Evolutionary conservation across 2,888 invertebrate genomes (phyloP).

Genomic region (Drosophila nr. perissopoda): DNA sequence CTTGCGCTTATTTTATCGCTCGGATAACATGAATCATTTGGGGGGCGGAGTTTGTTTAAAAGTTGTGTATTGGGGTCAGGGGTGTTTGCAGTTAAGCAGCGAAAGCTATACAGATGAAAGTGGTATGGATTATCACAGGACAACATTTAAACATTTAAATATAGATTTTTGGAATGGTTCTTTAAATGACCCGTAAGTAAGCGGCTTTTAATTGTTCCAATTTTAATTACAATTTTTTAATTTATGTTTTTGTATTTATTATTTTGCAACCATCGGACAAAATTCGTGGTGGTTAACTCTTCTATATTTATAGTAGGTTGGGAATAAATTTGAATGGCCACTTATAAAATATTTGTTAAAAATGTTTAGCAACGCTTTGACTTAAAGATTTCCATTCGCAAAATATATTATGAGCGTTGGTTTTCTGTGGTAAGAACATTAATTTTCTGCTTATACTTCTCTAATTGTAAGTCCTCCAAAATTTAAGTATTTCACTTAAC

Average conservation of each 20-base stretch:
- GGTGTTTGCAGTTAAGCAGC: slow-evolving; percentile 33
- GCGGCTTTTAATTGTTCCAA: background rate
- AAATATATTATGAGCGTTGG: background rate
- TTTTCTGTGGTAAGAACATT: background rate
- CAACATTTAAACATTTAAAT: background rate
- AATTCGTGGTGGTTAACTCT: background rate
- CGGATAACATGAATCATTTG: slow-evolving; percentile 31
- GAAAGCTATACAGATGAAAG: slow-evolving; percentile 37
- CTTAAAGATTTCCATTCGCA: background rate
- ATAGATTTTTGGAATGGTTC: background rate
- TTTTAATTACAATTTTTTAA: background rate
- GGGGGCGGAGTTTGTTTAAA: slow-evolving; percentile 51
- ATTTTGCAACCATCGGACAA: background rate
- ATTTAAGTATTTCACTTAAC: background rate
- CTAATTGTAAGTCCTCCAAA: background rate
- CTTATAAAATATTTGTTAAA: too few species aligned
- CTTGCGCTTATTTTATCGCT: slow-evolving; percentile 33
- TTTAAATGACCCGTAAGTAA: background rate
- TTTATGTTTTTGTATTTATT: background rate
- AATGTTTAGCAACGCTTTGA: too few species aligned
- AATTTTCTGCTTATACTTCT: background rate
- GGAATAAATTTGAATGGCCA: background rate
- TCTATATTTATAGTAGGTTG: background rate
- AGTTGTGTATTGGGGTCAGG: slow-evolving; percentile 63
- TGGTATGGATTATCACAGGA: slow-evolving; percentile 18